Conservation (phyloP, 2,113 vertebrate species). For the Mellivora capensis region DNA sequence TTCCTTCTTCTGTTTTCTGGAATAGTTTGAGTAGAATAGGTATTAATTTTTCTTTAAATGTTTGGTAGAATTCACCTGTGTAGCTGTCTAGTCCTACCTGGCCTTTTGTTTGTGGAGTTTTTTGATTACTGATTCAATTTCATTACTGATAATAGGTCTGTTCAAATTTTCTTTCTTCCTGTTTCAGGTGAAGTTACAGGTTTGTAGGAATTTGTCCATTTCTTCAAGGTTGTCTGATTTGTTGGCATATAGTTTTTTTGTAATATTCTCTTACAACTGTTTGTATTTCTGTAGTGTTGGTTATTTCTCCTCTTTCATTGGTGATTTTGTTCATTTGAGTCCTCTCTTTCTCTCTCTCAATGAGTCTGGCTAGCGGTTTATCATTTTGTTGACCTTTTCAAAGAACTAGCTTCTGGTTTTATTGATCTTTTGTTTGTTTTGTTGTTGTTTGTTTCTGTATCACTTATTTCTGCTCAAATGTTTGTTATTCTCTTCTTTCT, state of each 20-base stretch:
- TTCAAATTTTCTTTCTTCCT: neutral
- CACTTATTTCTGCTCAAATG: neutral
- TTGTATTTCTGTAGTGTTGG: neutral
- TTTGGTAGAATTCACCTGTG: neutral
- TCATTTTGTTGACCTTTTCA: neutral
- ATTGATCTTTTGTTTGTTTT: neutral
- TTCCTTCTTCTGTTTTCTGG: neutral
- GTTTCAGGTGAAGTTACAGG: neutral
- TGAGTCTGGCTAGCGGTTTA: neutral
- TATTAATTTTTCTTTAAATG: neutral
- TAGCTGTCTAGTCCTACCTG: neutral
- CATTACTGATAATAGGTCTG: neutral
- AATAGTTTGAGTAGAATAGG: neutral
- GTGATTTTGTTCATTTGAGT: neutral
- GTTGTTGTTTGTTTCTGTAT: neutral
- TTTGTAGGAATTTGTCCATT: neutral
- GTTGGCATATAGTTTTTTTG: neutral
- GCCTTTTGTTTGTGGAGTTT: neutral
- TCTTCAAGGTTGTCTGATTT: neutral
- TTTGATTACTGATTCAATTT: neutral
- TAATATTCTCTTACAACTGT: neutral
- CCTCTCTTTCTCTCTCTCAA: neutral
- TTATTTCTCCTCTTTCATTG: neutral
- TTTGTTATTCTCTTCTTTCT: neutral
- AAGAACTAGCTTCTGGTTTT: neutral